Percentiles rank a stretch among this genome's conserved stretches.
phyloP scores from a whole-genome alignment of 2,113 vertebrate genomes.

The Thamnophis sirtalis region DNA sequence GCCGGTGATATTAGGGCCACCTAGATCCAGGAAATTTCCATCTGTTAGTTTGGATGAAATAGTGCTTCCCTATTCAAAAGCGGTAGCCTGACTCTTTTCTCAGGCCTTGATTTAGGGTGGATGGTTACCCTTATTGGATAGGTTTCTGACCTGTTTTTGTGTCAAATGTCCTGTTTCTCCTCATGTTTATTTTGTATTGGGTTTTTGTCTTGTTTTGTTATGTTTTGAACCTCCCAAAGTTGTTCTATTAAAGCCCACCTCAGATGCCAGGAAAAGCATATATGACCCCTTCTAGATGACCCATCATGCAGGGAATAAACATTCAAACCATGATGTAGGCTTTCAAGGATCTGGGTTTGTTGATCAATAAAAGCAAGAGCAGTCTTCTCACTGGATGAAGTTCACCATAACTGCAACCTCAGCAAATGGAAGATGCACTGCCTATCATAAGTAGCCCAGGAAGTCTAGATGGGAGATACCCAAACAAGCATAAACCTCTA shows the following conservation, averaged over 20 bases:
- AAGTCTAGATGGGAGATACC: background rate
- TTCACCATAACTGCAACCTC: background rate
- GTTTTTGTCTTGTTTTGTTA: too few relatives aligned
- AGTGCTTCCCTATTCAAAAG: background rate
- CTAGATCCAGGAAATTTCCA: background rate
- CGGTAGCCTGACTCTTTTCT: background rate
- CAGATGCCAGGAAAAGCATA: background rate
- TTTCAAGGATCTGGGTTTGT: background rate
- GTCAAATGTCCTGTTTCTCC: too few relatives aligned
- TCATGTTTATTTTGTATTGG: too few relatives aligned
- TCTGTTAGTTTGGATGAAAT: background rate
- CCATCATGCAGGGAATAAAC: background rate
- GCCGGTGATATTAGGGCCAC: background rate
- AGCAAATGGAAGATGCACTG: background rate
- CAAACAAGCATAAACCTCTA: background rate
- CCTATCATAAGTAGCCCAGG: background rate
- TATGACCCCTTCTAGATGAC: background rate
- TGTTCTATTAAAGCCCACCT: background rate
- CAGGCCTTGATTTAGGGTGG: too few relatives aligned
- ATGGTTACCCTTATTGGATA: too few relatives aligned
- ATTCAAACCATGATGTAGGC: background rate
- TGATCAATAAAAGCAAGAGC: background rate
- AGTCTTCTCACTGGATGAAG: background rate
- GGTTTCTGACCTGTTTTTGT: too few relatives aligned
- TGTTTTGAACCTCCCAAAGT: too few relatives aligned